Conservation (phyloP, 2,797 vertebrate genomes). For the Sebastes hubbsi region DNA sequence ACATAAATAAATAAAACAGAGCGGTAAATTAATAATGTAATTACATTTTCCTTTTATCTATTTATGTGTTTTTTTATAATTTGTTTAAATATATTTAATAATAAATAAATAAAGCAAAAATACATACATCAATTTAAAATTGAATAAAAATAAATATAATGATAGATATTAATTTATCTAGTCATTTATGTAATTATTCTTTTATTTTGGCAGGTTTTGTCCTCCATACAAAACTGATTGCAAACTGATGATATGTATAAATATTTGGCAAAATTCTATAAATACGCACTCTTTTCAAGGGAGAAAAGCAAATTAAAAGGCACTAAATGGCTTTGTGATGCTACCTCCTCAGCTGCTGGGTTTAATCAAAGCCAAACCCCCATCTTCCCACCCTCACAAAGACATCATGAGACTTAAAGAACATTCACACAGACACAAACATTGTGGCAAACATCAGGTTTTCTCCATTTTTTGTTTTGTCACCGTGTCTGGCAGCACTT, state of each 20-base stretch:
- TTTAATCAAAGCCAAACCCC: not conserved
- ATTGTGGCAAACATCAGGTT: slow-evolving; percentile 61
- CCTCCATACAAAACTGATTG: not conserved
- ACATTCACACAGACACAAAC: slow-evolving; percentile 5
- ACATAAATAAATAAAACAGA: too few relatives aligned
- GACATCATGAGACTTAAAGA: not conserved
- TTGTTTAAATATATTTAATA: too few relatives aligned
- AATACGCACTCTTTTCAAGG: not conserved
- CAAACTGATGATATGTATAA: not conserved
- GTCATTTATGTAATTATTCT: too few relatives aligned
- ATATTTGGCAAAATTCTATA: not conserved
- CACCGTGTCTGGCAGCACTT: slow-evolving; percentile 62
- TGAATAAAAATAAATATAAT: too few relatives aligned
- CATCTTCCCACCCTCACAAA: not conserved
- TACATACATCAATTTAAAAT: rapidly evolving
- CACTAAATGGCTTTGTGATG: not conserved
- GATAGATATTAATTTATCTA: too few relatives aligned
- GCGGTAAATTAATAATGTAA: too few relatives aligned
- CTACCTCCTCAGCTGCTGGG: not conserved
- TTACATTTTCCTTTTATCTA: rapidly evolving
- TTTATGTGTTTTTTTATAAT: too few relatives aligned
- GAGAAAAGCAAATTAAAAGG: not conserved
- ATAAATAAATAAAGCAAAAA: too few relatives aligned
- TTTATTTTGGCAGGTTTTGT: too few relatives aligned
- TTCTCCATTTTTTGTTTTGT: slow-evolving; percentile 42